A percentile compares a stretch with the other conserved stretches of the same genome.
phyloP scores from a whole-genome alignment of 2,888 invertebrate species.

The Osmoderma eremita region DNA sequence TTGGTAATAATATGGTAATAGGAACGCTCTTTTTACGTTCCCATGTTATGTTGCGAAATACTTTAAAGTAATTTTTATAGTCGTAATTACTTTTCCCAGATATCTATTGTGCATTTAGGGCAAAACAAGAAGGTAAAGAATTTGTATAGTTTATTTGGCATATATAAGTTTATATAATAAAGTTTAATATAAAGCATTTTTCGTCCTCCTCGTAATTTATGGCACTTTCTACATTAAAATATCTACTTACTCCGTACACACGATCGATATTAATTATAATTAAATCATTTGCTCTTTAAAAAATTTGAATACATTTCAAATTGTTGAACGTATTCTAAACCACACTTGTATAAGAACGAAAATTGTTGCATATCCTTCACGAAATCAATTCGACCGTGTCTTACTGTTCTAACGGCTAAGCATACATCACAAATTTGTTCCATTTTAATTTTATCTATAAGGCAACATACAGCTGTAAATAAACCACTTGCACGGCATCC shows the following conservation, averaged over 20 bases:
- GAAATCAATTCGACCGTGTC: constrained; percentile 63
- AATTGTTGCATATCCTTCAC: constrained; percentile 54
- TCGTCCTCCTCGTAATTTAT: too few relatives aligned
- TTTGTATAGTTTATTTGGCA: too few relatives aligned
- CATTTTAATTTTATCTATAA: constrained; percentile 65
- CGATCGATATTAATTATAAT: background rate
- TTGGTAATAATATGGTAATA: too few relatives aligned
- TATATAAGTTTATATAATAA: background rate
- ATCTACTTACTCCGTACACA: background rate
- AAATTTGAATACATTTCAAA: constrained; percentile 42
- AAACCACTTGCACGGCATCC: constrained; percentile 64
- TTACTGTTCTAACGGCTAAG: constrained; percentile 62
- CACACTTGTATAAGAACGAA: constrained; percentile 36
- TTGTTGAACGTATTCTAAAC: constrained; percentile 37
- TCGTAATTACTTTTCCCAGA: too few relatives aligned
- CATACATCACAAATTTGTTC: constrained; percentile 66
- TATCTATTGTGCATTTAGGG: too few relatives aligned
- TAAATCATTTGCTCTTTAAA: background rate
- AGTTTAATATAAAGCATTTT: too few relatives aligned
- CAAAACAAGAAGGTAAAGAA: too few relatives aligned
- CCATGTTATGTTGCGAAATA: too few relatives aligned
- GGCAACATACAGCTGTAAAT: constrained; percentile 63
- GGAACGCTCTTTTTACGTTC: too few relatives aligned
- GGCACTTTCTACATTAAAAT: background rate
- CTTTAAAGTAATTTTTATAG: too few relatives aligned